phyloP scores from a whole-genome alignment of 2,888 invertebrate species.

The Hirtodrosophila duncani region DNA sequence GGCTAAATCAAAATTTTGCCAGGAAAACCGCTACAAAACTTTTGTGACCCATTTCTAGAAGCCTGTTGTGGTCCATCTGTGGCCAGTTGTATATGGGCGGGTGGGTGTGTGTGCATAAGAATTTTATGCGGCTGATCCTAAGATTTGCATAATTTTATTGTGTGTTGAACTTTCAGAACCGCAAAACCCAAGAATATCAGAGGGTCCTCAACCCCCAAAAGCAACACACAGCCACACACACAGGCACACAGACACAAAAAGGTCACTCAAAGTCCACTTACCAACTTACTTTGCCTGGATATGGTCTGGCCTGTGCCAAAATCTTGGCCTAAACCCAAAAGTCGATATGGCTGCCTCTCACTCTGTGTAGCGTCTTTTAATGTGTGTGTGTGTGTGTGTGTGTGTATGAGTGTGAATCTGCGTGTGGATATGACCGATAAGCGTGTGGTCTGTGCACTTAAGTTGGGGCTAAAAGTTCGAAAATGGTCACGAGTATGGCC shows the following conservation, averaged over 20 bases:
- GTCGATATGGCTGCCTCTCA: constrained; percentile 26
- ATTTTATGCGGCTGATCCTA: constrained; percentile 41
- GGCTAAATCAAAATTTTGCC: constrained; percentile 27
- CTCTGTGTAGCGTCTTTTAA: background rate
- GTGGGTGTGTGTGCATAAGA: constrained; percentile 8
- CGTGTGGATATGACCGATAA: constrained; percentile 59
- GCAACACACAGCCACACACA: constrained; percentile 1
- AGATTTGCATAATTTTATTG: constrained; percentile 70
- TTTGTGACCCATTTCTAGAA: too few relatives aligned
- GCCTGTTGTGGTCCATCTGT: constrained; percentile 9
- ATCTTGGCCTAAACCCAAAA: constrained; percentile 67
- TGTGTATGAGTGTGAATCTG: constrained; percentile 15
- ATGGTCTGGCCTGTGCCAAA: constrained; percentile 31
- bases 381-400: constrained; percentile 14
- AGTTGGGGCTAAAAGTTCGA: constrained; percentile 61
- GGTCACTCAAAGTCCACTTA: constrained; percentile 70
- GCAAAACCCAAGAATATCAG: constrained; percentile 28
- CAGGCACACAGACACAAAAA: constrained; percentile 42
- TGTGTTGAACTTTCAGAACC: constrained; percentile 54
- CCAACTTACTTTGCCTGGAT: constrained; percentile 50
- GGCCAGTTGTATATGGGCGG: constrained; percentile 1
- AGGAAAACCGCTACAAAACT: constrained; percentile 21
- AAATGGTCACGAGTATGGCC: constrained; percentile 51
- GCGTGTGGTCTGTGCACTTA: constrained; percentile 65
- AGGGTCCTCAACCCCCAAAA: constrained; percentile 25